Percentiles rank a stretch among this genome's conserved stretches.
These are phyloP conservation scores for Clytia hemisphaerica DNA, from an alignment of 30 jellyfish, hydroid and myxozoan species.

Conservation along the genomic window DNA sequence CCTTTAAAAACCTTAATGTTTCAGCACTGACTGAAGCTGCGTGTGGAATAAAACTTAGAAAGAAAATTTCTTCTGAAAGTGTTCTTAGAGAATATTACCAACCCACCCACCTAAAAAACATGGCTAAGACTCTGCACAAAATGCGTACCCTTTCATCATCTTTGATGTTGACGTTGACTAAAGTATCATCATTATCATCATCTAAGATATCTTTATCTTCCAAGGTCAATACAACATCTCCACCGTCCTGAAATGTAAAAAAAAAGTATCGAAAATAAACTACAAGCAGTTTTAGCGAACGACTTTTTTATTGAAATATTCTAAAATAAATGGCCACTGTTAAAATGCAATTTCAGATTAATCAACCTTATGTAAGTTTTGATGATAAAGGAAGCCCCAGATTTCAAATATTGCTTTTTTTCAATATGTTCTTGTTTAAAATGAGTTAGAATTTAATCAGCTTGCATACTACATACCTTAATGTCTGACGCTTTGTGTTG, in stretches of 20 bases:
- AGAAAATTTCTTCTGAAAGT: no score
- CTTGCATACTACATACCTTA: no score
- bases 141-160: slow-evolving; percentile 62
- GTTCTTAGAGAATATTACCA: no score
- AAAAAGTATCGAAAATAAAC: not conserved
- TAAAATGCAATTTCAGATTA: not conserved
- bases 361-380: not conserved
- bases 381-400: no score
- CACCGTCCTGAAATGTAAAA: slow-evolving; percentile 38
- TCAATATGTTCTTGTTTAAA: no score
- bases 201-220: slow-evolving; percentile 85
- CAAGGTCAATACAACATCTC: slow-evolving; percentile 65
- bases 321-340: not conserved
- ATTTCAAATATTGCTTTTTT: no score
- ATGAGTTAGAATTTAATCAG: no score
- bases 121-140: no score
- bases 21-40: no score
- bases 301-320: not conserved
- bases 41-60: no score
- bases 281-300: not conserved
- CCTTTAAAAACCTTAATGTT: no score
- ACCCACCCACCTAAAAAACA: no score
- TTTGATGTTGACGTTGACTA: slow-evolving; percentile 63
- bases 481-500: slow-evolving; percentile 70
- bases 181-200: slow-evolving; percentile 69